Percentiles rank a stretch among this genome's conserved stretches.
Evolutionary conservation across 2,888 invertebrate species (phyloP).

Genomic region (Rosalia funebris): DNA sequence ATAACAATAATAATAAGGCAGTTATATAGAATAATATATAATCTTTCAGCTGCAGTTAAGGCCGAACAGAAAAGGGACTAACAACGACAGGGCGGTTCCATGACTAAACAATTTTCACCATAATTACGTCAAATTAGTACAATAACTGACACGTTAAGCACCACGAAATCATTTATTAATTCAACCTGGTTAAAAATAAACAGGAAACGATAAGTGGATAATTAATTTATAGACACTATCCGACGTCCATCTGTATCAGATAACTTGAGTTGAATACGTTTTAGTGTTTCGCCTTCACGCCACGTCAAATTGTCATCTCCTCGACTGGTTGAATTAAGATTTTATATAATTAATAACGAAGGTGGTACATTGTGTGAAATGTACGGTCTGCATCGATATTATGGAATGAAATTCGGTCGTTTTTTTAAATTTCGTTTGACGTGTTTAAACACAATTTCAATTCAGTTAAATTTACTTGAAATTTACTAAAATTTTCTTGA

Average conservation of each 20-base stretch:
- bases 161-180: constrained; percentile 39
- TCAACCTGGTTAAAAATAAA: constrained; percentile 49
- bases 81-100: constrained; percentile 17
- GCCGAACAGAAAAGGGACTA: constrained; percentile 21
- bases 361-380: too few relatives aligned
- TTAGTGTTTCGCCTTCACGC: too few relatives aligned
- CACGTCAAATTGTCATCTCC: too few relatives aligned
- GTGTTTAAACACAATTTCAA: too few relatives aligned
- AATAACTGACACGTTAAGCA: constrained; percentile 47
- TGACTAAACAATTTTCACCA: constrained; percentile 40
- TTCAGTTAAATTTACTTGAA: too few relatives aligned
- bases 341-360: too few relatives aligned
- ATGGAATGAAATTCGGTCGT: too few relatives aligned
- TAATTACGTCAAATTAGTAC: constrained; percentile 52
- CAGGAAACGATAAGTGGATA: constrained; percentile 55
- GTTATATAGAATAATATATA: constrained; percentile 5
- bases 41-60: constrained; percentile 6
- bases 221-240: constrained; percentile 44
- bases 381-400: too few relatives aligned
- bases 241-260: neutral
- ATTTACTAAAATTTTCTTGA: too few relatives aligned
- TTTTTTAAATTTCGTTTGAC: too few relatives aligned
- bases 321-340: too few relatives aligned
- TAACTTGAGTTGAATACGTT: too few relatives aligned
- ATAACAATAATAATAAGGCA: neutral